Evolutionary conservation across 1,140 invertebrate genomes (phyloP), one percentile per base, ranked within the genome.

Genomic region (Cherax destructor): DNA sequence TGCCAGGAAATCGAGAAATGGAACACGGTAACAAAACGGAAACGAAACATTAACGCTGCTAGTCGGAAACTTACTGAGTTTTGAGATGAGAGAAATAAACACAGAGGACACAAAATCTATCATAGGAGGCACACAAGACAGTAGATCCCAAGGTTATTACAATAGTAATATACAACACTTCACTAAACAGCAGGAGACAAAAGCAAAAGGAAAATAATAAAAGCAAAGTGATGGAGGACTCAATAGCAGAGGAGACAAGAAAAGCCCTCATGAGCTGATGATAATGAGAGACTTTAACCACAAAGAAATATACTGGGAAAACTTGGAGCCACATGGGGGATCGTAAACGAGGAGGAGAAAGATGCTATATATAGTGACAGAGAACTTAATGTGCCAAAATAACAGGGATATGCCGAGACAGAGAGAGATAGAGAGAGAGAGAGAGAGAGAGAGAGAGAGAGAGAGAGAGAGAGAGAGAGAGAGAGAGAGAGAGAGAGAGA

Each of bases 381-480:
- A 72, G 21, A 72, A 24, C 4, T 24, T 3, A 72, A 10, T 24
- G n/a, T 5, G n/a, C 3, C 4, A 72, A 10, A 72, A 10, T 5
- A 10, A 72, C 4, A 72, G 69, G 24, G 6, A 72, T 3, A 72
- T 72, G 24, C 4, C n/a, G 6, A 72, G 6, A 72, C 4, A n/a
- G 10, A 72, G 21, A 72, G 69, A 72, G 21, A 72, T 3, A 72
- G 21, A 72, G n/a, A 72, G 69, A 72, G n/a, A 72, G n/a, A 72
- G n/a, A 72, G 21, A 24, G n/a, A 24, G 69, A 72, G n/a, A 24
- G n/a, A 72, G 21, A 72, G n/a, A 24, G 10, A 72, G 69, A 72
- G 21, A 72, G 21, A 72, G n/a, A n/a, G 69, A 72, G 69, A 24
- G n/a, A 72, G n/a, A 72, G n/a, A 72, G 69, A 72, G n/a, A 72